These are phyloP conservation scores for Hippoglossus hippoglossus DNA, from an alignment of 2,797 vertebrate genomes.

Conservation along the genomic window DNA sequence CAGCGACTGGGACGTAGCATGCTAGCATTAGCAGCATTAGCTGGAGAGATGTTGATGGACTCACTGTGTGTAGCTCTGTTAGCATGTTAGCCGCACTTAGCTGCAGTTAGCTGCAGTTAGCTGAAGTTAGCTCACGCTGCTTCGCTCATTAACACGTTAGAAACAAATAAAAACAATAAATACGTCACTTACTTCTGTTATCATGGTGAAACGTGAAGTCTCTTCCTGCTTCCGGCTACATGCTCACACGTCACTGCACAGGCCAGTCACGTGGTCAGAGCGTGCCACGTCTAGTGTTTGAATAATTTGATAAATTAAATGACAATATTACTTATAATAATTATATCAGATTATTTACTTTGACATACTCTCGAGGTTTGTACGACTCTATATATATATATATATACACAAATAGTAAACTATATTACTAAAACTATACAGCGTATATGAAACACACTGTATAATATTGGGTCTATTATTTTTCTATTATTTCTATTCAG, in stretches of 20 bases:
- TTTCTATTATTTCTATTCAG: no score
- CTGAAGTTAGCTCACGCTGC: not conserved
- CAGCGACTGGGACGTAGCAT: conserved; percentile 9
- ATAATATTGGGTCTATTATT: no score
- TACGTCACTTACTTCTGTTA: conserved; percentile 4
- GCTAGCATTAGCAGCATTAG: conserved; percentile 35
- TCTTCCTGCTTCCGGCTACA: conserved; percentile 2
- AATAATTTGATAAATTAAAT: not conserved
- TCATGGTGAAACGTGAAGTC: not conserved
- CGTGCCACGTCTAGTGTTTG: not conserved
- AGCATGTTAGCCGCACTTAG: rapidly evolving
- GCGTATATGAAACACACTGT: no score
- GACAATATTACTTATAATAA: no score
- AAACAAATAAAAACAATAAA: not conserved
- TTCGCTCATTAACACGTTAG: no score
- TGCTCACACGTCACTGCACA: conserved; percentile 3
- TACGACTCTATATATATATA: no score
- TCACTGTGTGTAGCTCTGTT: rapidly evolving
- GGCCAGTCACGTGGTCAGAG: not conserved
- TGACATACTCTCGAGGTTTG: no score
- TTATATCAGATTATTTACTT: no score
- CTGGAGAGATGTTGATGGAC: not conserved
- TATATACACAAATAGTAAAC: no score
- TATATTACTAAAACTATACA: no score
- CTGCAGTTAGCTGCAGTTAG: rapidly evolving